Conservation (phyloP, 2,113 vertebrate species). For the Larimichthys polyactis region DNA sequence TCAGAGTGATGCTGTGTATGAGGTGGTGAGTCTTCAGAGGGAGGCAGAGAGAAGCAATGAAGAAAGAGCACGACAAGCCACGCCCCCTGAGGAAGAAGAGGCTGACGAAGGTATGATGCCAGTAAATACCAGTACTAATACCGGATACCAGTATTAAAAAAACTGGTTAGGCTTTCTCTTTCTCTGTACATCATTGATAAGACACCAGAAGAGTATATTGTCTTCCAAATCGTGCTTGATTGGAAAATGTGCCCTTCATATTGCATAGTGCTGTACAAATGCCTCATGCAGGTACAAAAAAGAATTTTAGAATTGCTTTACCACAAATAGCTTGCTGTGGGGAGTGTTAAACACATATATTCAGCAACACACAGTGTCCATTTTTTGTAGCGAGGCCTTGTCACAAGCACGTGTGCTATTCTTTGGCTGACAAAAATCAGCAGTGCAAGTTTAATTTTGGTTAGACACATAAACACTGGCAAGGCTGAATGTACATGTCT, state of each 20-base stretch:
- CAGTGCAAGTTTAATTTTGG: constrained; percentile 37
- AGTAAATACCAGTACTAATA: too few species aligned
- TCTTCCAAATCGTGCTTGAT: constrained; percentile 19
- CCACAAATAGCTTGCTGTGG: neutral
- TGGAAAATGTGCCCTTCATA: constrained; percentile 18
- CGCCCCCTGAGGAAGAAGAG: constrained; percentile 93
- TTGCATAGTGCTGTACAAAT: neutral
- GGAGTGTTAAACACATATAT: neutral
- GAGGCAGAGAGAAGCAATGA: constrained; percentile 88
- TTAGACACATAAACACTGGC: constrained; percentile 26
- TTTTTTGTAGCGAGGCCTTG: neutral
- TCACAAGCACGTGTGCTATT: constrained; percentile 14
- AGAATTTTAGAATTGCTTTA: constrained; percentile 6
- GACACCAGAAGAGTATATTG: neutral
- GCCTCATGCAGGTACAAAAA: neutral
- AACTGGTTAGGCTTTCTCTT: neutral
- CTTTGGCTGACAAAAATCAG: constrained; percentile 33
- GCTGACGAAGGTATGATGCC: constrained; percentile 89
- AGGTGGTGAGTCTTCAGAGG: constrained; percentile 94
- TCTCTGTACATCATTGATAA: neutral
- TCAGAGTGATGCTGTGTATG: constrained; percentile 91
- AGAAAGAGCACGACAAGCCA: constrained; percentile 79
- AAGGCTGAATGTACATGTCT: neutral
- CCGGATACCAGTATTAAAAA: neutral
- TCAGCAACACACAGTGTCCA: neutral